Conservation (phyloP, 2,888 invertebrate species). For the Branchellion lobata region DNA sequence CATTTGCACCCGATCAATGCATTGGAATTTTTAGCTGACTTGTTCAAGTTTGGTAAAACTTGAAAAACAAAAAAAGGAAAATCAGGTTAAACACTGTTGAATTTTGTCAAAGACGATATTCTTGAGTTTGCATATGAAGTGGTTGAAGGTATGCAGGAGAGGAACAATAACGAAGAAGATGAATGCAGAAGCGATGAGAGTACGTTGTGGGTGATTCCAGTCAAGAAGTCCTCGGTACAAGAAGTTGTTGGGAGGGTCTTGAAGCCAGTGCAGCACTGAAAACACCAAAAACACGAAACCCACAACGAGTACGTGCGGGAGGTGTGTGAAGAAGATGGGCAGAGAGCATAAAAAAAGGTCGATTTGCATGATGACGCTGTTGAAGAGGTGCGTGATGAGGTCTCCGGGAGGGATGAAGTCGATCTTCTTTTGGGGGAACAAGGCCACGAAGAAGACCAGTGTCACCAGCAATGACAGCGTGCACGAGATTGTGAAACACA, state of each 20-base stretch:
- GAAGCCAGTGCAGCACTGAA: slow-evolving; percentile 19
- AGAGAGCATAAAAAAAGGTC: slow-evolving; percentile 8
- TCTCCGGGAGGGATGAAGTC: slow-evolving; percentile 29
- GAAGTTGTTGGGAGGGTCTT: neutral
- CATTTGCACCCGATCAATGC: no score
- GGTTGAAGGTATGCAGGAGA: neutral
- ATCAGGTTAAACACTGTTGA: no score
- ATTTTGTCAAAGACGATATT: neutral
- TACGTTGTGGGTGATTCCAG: slow-evolving; percentile 17
- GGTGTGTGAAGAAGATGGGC: neutral
- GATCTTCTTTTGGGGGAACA: slow-evolving; percentile 32
- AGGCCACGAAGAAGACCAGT: slow-evolving; percentile 18
- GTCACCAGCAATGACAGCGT: slow-evolving; percentile 26
- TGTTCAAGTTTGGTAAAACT: no score
- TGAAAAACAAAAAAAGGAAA: no score
- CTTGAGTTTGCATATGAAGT: neutral
- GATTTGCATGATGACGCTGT: slow-evolving; percentile 10
- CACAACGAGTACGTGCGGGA: neutral
- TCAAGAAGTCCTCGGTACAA: slow-evolving; percentile 22
- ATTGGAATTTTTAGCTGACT: no score
- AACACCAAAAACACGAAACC: slow-evolving; percentile 3
- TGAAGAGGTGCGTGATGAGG: slow-evolving; percentile 29
- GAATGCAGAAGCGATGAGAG: neutral
- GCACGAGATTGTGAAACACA: neutral
- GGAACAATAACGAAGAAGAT: slow-evolving; percentile 2